Conservation (phyloP, 2,113 vertebrate species). For the Lophius piscatorius region DNA sequence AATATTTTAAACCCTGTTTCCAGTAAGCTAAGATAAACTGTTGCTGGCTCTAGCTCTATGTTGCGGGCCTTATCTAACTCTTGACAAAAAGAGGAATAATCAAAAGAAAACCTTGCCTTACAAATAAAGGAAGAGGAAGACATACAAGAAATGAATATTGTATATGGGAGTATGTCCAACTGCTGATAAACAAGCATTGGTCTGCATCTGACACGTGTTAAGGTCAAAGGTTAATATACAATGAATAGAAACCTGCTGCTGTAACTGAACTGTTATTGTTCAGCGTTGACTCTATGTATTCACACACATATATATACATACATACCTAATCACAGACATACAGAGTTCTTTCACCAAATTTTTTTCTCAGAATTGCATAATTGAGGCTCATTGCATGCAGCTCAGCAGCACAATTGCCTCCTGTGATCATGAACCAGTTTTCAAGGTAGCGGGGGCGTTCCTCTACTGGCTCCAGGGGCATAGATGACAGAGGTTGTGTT, state of each 20-base stretch:
- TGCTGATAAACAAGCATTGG: neutral
- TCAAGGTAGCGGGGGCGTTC: slow-evolving; percentile 14
- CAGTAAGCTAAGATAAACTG: neutral
- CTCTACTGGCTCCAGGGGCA: slow-evolving; percentile 18
- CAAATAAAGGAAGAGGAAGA: too few species aligned
- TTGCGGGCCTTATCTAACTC: neutral
- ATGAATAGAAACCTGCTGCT: neutral
- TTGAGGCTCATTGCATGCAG: slow-evolving; percentile 61
- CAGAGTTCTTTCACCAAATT: slow-evolving; percentile 60
- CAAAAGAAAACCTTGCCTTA: too few species aligned
- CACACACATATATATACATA: neutral
- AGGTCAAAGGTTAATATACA: slow-evolving; percentile 29
- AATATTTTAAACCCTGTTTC: neutral
- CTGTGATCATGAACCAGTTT: slow-evolving; percentile 51
- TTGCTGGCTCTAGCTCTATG: neutral
- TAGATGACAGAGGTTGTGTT: slow-evolving; percentile 26
- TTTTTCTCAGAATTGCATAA: slow-evolving; percentile 65
- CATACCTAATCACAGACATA: slow-evolving; percentile 41
- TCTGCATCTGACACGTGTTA: slow-evolving; percentile 7
- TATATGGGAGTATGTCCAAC: neutral
- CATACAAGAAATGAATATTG: too few species aligned
- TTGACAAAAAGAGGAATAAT: neutral
- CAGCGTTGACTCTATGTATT: neutral
- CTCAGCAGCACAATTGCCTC: slow-evolving; percentile 62
- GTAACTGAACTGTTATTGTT: neutral